Percentiles rank a stretch among this genome's conserved stretches.
These are phyloP conservation scores for Pseudoips prasinana DNA, from an alignment of 2,888 invertebrate species.

Conservation along the genomic window DNA sequence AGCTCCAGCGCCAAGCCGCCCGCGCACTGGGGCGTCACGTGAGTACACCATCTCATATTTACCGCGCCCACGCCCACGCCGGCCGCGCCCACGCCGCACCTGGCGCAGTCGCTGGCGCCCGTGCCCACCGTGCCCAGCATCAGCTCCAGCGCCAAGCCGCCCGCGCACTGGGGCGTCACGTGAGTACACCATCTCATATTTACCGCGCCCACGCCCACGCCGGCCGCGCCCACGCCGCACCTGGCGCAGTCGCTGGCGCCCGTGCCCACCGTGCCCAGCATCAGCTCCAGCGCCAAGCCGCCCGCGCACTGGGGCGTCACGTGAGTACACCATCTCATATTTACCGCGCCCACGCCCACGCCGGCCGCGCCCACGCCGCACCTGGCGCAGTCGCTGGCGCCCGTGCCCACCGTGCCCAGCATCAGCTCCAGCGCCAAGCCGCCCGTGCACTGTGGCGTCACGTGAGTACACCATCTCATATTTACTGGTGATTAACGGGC, in stretches of 20 bases:
- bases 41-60: constrained; percentile 43
- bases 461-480: constrained; percentile 56
- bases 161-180: constrained; percentile 80
- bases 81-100: constrained; percentile 66
- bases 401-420: constrained; percentile 76
- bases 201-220: constrained; percentile 55
- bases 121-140: constrained; percentile 77
- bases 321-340: constrained; percentile 52
- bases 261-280: constrained; percentile 75
- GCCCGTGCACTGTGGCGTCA: constrained; percentile 78
- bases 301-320: constrained; percentile 80
- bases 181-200: constrained; percentile 47
- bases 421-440: constrained; percentile 75
- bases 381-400: constrained; percentile 74
- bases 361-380: constrained; percentile 68
- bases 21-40: constrained; percentile 80
- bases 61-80: constrained; percentile 58
- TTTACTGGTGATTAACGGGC: too few relatives aligned
- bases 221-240: constrained; percentile 67
- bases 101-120: constrained; percentile 75
- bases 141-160: constrained; percentile 73
- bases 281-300: constrained; percentile 74
- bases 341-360: constrained; percentile 52
- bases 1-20: constrained; percentile 75
- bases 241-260: constrained; percentile 76